Conservation (phyloP, 2,797 vertebrate genomes). For the Alfaro cultratus region DNA sequence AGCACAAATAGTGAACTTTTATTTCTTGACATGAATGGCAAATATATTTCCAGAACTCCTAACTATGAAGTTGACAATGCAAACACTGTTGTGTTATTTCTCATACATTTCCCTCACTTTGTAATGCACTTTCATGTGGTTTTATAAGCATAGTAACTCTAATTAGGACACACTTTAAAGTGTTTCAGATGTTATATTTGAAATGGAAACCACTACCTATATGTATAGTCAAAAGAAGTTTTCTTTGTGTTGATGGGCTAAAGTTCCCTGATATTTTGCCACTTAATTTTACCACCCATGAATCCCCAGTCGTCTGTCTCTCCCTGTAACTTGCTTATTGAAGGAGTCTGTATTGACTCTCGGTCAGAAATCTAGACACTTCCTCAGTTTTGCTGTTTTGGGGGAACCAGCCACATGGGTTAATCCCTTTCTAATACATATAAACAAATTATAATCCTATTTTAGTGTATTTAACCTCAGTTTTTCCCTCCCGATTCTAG, state of each 20-base stretch:
- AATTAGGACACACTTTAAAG: constrained; percentile 57
- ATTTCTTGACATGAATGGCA: constrained; percentile 74
- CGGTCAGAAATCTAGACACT: constrained; percentile 18
- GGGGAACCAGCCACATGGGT: constrained; percentile 44
- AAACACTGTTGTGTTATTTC: constrained; percentile 64
- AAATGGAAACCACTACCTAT: constrained; percentile 75
- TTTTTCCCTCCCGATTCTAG: constrained; percentile 48
- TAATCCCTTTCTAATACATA: neutral
- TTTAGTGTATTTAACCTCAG: constrained; percentile 64
- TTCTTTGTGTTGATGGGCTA: constrained; percentile 33
- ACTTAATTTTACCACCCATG: constrained; percentile 54
- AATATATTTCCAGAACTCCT: constrained; percentile 73
- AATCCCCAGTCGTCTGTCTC: constrained; percentile 43
- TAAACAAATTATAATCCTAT: constrained; percentile 51
- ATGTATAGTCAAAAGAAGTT: constrained; percentile 44
- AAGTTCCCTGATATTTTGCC: constrained; percentile 49
- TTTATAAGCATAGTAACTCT: constrained; percentile 64
- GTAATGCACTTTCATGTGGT: constrained; percentile 79
- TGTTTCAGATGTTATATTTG: constrained; percentile 52
- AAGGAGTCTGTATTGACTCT: constrained; percentile 39
- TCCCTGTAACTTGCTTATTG: constrained; percentile 37
- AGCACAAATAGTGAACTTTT: constrained; percentile 75
- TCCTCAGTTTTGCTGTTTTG: constrained; percentile 32
- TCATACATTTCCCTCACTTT: constrained; percentile 66
- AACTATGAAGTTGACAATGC: constrained; percentile 60